Conservation (phyloP, 2,113 vertebrate species). For the Hydrolagus affinis region DNA sequence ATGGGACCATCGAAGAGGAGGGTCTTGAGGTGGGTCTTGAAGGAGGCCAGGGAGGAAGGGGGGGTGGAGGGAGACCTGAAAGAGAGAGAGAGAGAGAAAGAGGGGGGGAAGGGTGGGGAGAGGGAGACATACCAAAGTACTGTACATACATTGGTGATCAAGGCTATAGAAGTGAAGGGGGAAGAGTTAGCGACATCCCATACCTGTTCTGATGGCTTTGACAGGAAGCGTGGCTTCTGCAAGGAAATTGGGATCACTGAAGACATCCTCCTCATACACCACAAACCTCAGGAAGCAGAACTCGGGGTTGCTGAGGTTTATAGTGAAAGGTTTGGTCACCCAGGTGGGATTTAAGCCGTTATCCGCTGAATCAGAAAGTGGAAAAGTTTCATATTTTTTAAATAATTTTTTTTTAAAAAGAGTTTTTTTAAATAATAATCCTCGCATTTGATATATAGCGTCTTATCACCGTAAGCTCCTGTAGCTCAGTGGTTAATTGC, state of each 20-base stretch:
- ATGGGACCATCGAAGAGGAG: too few species aligned
- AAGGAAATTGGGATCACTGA: constrained; percentile 94
- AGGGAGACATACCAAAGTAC: not conserved
- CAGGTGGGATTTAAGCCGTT: constrained; percentile 92
- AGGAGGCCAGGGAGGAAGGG: not conserved
- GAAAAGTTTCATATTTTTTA: too few species aligned
- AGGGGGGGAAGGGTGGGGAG: not conserved
- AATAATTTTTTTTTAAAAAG: too few species aligned
- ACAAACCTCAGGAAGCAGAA: constrained; percentile 92
- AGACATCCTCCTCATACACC: constrained; percentile 98
- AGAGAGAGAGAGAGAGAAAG: too few species aligned
- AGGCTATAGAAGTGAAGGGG: not conserved
- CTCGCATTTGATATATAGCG: too few species aligned
- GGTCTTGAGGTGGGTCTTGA: too few species aligned
- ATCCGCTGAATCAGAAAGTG: constrained; percentile 61
- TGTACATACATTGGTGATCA: too few species aligned
- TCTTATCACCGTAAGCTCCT: too few species aligned
- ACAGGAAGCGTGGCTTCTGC: constrained; percentile 91
- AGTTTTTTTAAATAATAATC: too few species aligned
- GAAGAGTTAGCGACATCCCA: not conserved
- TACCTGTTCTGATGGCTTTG: constrained; percentile 85
- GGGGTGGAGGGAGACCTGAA: not conserved
- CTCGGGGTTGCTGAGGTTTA: constrained; percentile 78
- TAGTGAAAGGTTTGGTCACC: constrained; percentile 77
- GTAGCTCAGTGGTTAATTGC: too few species aligned